phyloP scores from a whole-genome alignment of 2,113 vertebrate genomes.

The Sigmodon hispidus region DNA sequence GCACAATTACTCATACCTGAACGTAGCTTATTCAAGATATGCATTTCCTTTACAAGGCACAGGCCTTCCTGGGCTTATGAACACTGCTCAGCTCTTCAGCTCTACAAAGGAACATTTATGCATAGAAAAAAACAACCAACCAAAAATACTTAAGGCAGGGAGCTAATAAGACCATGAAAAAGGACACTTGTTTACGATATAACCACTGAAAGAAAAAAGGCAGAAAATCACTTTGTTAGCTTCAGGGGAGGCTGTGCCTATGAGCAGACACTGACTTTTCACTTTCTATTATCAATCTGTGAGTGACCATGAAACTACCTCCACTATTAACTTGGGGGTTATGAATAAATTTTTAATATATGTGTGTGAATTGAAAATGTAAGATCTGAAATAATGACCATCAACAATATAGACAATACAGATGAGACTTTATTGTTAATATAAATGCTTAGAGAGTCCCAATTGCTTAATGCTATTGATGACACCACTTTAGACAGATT shows the following conservation, averaged over 20 bases:
- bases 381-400: not conserved
- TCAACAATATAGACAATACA: not conserved
- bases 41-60: not conserved
- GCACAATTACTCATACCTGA: not conserved
- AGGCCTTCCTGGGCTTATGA: not conserved
- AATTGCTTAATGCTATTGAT: not conserved
- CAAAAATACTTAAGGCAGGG: not conserved
- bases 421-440: not conserved
- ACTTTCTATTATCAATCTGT: not conserved
- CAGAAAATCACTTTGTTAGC: not conserved
- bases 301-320: not conserved
- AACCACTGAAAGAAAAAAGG: not conserved
- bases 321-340: not conserved
- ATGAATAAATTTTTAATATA: not conserved
- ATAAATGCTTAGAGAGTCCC: not conserved
- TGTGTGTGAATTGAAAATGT: conserved; percentile 1
- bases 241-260: not conserved
- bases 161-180: not conserved
- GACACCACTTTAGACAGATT: not conserved
- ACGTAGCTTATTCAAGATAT: not conserved
- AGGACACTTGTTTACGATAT: not conserved
- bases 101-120: not conserved
- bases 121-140: not conserved
- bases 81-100: not conserved
- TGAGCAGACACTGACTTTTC: not conserved